Conservation (phyloP, 2,888 invertebrate species). For the Xestia xanthographa region DNA sequence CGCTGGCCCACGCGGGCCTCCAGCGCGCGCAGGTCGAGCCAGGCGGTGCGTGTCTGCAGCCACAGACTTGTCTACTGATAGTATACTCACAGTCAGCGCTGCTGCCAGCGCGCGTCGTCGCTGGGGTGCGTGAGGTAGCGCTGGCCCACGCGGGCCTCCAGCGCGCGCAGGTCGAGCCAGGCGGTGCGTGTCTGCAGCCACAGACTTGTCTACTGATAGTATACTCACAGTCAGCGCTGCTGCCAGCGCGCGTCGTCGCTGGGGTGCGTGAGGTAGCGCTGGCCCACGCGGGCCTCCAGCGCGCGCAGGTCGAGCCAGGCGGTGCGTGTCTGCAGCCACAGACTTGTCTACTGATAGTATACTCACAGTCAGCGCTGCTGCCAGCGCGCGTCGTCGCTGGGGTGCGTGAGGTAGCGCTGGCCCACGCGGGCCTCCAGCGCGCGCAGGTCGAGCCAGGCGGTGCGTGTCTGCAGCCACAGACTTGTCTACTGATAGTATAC, state of each 20-base stretch:
- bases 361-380: slow-evolving; percentile 35
- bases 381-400: slow-evolving; percentile 78
- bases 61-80: slow-evolving; percentile 87
- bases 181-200: slow-evolving; percentile 99
- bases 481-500: slow-evolving; percentile 97
- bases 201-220: slow-evolving; percentile 12
- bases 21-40: slow-evolving; percentile 97
- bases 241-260: slow-evolving; percentile 76
- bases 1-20: slow-evolving; percentile 90
- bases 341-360: neutral
- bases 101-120: slow-evolving; percentile 73
- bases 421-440: slow-evolving; percentile 92
- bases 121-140: slow-evolving; percentile 86
- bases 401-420: slow-evolving; percentile 84
- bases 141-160: slow-evolving; percentile 91
- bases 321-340: slow-evolving; percentile 97
- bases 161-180: slow-evolving; percentile 97
- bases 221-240: slow-evolving; percentile 5
- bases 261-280: slow-evolving; percentile 85
- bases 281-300: slow-evolving; percentile 92
- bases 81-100: slow-evolving; percentile 6
- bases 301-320: slow-evolving; percentile 98
- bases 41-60: slow-evolving; percentile 98
- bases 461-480: slow-evolving; percentile 98
- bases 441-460: slow-evolving; percentile 98